phyloP scores from a whole-genome alignment of 2,888 invertebrate species.

The Cephus runcator region DNA sequence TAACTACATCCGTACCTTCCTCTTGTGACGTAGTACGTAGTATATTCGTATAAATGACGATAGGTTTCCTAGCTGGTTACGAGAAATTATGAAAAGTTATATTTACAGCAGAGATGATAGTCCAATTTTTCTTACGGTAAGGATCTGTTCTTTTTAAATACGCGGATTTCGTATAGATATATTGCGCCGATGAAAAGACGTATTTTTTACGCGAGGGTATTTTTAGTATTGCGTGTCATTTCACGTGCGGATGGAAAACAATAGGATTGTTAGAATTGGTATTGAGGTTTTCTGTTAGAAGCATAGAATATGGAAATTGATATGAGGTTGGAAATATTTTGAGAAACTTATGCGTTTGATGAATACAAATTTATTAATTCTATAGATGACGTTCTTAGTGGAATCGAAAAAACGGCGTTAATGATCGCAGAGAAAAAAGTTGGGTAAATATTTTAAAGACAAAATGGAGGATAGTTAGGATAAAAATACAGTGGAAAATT shows the following conservation, averaged over 20 bases:
- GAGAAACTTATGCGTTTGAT: background rate
- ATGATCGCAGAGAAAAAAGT: too few relatives aligned
- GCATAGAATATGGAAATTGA: background rate
- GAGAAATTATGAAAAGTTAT: background rate
- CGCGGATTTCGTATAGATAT: background rate
- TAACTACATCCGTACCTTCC: slow-evolving; percentile 36
- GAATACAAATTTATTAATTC: too few relatives aligned
- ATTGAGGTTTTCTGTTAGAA: background rate
- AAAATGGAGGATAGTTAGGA: too few relatives aligned
- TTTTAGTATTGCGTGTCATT: background rate
- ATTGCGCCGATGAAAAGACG: background rate
- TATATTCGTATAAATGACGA: background rate
- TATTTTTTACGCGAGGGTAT: background rate
- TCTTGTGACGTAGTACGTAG: background rate
- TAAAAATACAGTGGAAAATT: too few relatives aligned
- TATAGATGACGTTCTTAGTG: too few relatives aligned
- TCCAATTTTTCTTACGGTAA: background rate
- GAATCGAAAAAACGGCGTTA: too few relatives aligned
- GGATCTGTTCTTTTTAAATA: background rate
- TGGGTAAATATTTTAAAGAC: too few relatives aligned
- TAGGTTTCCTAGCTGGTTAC: background rate
- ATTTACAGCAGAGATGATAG: background rate
- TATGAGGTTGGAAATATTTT: background rate
- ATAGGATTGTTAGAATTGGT: background rate
- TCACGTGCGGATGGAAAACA: background rate